A percentile compares a stretch with the other conserved stretches of the same genome.
phyloP scores from a whole-genome alignment of 2,797 vertebrate species.

The Leptodactylus fallax region DNA sequence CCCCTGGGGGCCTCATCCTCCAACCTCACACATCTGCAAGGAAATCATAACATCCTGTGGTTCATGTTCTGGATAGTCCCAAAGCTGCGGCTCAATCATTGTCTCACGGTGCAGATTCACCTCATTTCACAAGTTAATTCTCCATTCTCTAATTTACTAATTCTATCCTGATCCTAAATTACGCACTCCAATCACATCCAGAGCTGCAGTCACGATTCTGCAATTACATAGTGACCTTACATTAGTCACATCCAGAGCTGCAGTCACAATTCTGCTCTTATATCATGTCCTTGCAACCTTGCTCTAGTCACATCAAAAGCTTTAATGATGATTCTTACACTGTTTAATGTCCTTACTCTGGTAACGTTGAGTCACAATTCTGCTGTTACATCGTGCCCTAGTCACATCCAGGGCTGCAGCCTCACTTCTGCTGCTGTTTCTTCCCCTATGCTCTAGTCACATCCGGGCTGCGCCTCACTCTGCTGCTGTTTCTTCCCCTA shows the following conservation, averaged over 20 bases:
- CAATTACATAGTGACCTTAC: too few relatives aligned
- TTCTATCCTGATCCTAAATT: too few relatives aligned
- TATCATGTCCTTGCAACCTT: not conserved
- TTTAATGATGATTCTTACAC: too few relatives aligned
- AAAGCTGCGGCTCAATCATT: not conserved
- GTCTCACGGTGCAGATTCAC: not conserved
- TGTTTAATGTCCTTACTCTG: too few relatives aligned
- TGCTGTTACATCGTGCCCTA: not conserved
- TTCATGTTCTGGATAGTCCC: not conserved
- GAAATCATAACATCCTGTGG: slow-evolving; percentile 2
- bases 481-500: not conserved
- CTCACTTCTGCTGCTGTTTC: not conserved
- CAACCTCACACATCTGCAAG: slow-evolving; percentile 14
- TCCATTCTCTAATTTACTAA: not conserved
- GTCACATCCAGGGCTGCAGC: not conserved
- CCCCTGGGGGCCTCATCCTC: not conserved
- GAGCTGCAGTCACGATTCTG: too few relatives aligned
- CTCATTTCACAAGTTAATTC: not conserved
- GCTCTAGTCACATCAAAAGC: too few relatives aligned
- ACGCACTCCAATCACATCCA: too few relatives aligned
- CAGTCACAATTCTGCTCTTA: not conserved
- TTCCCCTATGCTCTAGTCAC: not conserved
- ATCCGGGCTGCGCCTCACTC: not conserved
- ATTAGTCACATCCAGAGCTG: too few relatives aligned
- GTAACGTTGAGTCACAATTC: not conserved